Base-by-base conservation (phyloP, 30 jellyfish, hydroid and myxozoan species). In the Mastigias papua region DNA sequence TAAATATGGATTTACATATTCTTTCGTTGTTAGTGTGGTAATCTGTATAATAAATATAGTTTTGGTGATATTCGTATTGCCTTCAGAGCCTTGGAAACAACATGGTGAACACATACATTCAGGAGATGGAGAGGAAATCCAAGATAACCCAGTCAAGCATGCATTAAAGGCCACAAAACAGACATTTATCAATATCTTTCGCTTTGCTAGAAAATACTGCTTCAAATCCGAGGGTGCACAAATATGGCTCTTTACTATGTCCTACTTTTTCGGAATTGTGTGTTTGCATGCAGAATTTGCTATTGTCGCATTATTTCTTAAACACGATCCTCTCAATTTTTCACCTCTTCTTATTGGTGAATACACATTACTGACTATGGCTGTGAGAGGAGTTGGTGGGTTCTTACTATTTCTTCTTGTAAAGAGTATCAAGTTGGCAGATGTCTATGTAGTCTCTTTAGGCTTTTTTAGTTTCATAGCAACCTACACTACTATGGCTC, bases 381-480 rank as follows among this genome's bases (percentile, higher is more conserved):
- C 48, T n/a, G 48, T 75, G 48, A 28, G 73, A 5, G 86, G 86
- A 13, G 35, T 75, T 51, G 86, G 86, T 10, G 86, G 83, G 17
- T 72, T 72, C 34, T 20, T 72, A 37, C 37, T 37, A 26, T 72
- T 72, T 42, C 23, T 72, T 1, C 4, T 72, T 2, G 21, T 72
- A 31, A 16, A 21, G 3, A 0, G 69, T 7, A 23, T 21, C 32
- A 51, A 28, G 23, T 6, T 48, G 16, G 42, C 31, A 21, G 86
- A 75, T 46, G 29, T 10, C 11, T 48, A 15, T 21, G 73, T 75
- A 13, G 30, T 32, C 29, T 11, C 30, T 33, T 1, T 75, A 9
- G 86, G 86, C n/a, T 28, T 27, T 28, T 62, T 75, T 25, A 49
- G 73, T 74, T 21, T 48, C 26, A 75, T 75, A 0, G 73, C 54